phyloP scores from a whole-genome alignment of 2,797 vertebrate species.

The Gallinago solitaria region DNA sequence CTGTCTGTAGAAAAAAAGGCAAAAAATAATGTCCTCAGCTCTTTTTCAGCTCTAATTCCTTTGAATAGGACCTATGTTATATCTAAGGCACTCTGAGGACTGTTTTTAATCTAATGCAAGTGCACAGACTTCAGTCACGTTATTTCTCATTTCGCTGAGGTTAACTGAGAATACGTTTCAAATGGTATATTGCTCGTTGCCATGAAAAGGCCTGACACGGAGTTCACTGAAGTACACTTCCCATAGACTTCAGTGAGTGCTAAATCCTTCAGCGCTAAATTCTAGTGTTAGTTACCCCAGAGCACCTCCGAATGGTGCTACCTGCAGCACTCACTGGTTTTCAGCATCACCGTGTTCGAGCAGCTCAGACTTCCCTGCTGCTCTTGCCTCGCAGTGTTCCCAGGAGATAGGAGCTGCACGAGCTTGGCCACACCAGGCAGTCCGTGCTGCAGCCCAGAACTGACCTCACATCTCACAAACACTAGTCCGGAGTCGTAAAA shows the following conservation, averaged over 20 bases:
- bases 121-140: not conserved
- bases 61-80: not conserved
- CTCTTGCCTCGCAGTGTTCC: not conserved
- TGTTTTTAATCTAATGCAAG: not conserved
- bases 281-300: not conserved
- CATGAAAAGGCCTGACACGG: not conserved
- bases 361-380: not conserved
- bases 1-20: not conserved
- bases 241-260: not conserved
- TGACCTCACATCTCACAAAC: not conserved
- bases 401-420: not conserved
- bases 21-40: not conserved
- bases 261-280: not conserved
- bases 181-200: not conserved
- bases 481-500: not conserved
- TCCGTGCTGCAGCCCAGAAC: not conserved
- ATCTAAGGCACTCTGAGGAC: not conserved
- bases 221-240: not conserved
- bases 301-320: not conserved
- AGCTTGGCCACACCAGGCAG: not conserved
- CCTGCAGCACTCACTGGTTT: not conserved
- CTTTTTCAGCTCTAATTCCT: not conserved
- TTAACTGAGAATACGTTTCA: not conserved
- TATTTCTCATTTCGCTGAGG: not conserved
- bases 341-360: not conserved